These are phyloP conservation scores for Spisula subtruncata DNA, from an alignment of 2,888 invertebrate genomes.

Conservation along the genomic window DNA sequence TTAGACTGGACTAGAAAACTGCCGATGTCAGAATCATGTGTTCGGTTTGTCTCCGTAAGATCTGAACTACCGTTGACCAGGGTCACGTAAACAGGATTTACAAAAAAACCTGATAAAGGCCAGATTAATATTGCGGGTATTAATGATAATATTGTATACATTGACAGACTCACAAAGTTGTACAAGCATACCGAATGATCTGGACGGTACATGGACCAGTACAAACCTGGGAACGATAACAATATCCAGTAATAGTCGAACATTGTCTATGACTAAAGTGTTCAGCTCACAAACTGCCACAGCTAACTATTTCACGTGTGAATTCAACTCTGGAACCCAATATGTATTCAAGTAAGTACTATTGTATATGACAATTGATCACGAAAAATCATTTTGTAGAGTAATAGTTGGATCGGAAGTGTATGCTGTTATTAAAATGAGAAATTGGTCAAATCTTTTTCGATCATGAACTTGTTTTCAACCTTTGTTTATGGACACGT, in stretches of 20 bases:
- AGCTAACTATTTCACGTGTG: constrained; percentile 14
- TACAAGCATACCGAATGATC: not conserved
- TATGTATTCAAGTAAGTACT: constrained; percentile 37
- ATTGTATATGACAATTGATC: too few relatives aligned
- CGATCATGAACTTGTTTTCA: not conserved
- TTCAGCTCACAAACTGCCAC: not conserved
- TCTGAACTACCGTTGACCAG: too few relatives aligned
- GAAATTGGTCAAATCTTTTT: too few relatives aligned
- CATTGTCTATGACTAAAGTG: constrained; percentile 10
- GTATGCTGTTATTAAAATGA: not conserved
- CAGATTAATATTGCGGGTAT: too few relatives aligned
- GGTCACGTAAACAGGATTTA: too few relatives aligned
- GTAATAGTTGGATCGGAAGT: too few relatives aligned
- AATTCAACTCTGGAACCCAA: constrained; percentile 28
- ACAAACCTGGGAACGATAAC: constrained; percentile 7
- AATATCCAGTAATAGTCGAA: not conserved
- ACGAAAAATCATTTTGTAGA: too few relatives aligned
- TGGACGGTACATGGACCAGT: constrained; percentile 30
- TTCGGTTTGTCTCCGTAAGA: too few relatives aligned
- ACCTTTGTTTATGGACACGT: not conserved
- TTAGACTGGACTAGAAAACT: too few relatives aligned
- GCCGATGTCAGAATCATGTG: too few relatives aligned
- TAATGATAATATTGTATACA: too few relatives aligned
- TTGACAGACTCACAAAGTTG: constrained; percentile 7
- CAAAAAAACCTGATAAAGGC: too few relatives aligned